phyloP scores from a whole-genome alignment of 2,113 vertebrate species.

The Hypanus sabinus region DNA sequence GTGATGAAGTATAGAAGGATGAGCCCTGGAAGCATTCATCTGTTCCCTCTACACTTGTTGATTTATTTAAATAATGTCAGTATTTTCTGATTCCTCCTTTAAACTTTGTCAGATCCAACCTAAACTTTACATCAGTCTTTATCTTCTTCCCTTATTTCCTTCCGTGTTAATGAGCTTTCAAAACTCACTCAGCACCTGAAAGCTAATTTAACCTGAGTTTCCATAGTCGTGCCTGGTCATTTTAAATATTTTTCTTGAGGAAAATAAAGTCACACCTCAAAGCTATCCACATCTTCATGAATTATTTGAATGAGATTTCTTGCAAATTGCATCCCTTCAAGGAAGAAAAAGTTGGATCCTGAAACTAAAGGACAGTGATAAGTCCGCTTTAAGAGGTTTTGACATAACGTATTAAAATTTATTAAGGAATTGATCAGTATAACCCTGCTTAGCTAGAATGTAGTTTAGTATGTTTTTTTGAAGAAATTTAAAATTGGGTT shows the following conservation, averaged over 20 bases:
- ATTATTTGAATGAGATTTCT: neutral
- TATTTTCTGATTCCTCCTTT: neutral
- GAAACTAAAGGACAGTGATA: neutral
- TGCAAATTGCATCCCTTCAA: neutral
- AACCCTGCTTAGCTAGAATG: neutral
- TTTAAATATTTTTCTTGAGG: neutral
- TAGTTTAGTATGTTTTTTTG: neutral
- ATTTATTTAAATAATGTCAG: neutral
- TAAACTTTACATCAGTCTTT: neutral
- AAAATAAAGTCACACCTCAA: neutral
- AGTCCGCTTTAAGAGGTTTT: neutral
- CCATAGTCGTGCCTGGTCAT: neutral
- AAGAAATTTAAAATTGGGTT: neutral
- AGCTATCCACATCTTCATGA: neutral
- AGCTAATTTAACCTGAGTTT: neutral
- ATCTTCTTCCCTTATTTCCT: neutral
- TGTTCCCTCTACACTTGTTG: neutral
- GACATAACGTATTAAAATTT: neutral
- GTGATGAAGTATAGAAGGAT: neutral
- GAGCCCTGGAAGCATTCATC: neutral
- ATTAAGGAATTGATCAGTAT: neutral
- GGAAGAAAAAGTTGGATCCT: neutral
- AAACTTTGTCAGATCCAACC: neutral
- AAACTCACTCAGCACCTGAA: neutral
- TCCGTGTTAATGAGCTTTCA: neutral